Evolutionary conservation across 2,888 invertebrate species (phyloP).

Genomic region (Stenurella melanura): DNA sequence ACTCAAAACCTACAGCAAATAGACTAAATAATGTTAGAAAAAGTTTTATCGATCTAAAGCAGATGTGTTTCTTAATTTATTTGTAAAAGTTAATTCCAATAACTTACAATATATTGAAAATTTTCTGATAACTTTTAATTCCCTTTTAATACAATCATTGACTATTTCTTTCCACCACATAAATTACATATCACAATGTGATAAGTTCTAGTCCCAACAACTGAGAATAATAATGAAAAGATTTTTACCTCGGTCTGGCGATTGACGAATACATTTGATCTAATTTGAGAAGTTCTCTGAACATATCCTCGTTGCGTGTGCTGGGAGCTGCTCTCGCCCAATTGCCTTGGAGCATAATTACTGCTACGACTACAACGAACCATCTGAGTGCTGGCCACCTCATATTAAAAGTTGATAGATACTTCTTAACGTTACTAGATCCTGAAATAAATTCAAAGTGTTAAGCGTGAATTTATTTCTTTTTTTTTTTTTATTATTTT

Average conservation of each 20-base stretch:
- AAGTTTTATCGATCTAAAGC: too few relatives aligned
- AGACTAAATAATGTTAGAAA: too few relatives aligned
- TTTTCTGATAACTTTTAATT: too few relatives aligned
- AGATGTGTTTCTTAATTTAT: too few relatives aligned
- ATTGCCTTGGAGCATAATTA: conserved; percentile 58
- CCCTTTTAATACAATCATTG: too few relatives aligned
- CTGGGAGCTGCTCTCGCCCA: conserved; percentile 58
- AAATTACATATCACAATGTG: neutral
- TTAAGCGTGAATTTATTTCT: neutral
- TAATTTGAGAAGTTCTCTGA: conserved; percentile 62
- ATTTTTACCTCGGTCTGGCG: conserved; percentile 65
- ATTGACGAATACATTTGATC: conserved; percentile 65
- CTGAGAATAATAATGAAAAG: conserved; percentile 6
- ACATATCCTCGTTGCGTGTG: conserved; percentile 63
- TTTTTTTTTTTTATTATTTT: too few relatives aligned
- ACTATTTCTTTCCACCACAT: too few relatives aligned
- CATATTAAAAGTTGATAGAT: conserved; percentile 57
- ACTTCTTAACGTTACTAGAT: conserved; percentile 1
- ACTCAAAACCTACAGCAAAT: too few relatives aligned
- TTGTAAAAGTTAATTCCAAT: too few relatives aligned
- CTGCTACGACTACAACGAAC: conserved; percentile 63
- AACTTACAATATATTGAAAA: too few relatives aligned
- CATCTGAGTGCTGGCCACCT: conserved; percentile 67
- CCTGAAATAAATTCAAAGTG: conserved; percentile 11
- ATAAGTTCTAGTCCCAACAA: neutral